Conservation (phyloP, 2,797 vertebrate species). For the Cuculus canorus region DNA sequence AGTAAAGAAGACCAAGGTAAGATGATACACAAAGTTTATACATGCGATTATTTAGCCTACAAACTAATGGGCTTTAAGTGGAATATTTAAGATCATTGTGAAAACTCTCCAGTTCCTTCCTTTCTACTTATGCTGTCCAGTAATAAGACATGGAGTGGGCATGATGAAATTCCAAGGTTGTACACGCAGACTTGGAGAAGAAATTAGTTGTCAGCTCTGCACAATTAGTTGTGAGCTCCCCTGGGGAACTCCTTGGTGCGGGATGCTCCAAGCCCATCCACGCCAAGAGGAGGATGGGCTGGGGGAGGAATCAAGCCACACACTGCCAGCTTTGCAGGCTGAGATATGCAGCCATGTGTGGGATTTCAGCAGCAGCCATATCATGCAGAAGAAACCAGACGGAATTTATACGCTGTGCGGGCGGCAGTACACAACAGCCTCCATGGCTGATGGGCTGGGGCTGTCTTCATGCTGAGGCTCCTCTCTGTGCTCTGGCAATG, state of each 20-base stretch:
- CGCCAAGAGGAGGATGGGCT: background rate
- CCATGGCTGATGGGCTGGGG: fast-evolving
- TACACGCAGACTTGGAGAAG: background rate
- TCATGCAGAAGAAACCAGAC: background rate
- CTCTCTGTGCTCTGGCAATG: fast-evolving
- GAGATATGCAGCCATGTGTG: background rate
- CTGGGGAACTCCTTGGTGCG: background rate
- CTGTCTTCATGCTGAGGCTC: background rate
- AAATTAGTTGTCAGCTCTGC: background rate
- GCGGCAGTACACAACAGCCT: background rate
- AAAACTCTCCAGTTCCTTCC: slow-evolving; percentile 12
- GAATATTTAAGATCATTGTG: background rate
- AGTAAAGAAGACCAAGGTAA: background rate
- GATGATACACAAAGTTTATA: background rate
- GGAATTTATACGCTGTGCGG: background rate
- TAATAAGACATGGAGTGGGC: background rate
- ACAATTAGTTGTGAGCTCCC: background rate
- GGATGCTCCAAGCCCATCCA: background rate
- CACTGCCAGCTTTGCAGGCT: background rate
- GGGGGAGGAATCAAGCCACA: background rate
- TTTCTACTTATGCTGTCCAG: background rate
- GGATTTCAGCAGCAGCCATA: background rate
- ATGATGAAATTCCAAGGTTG: background rate
- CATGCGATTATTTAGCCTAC: background rate
- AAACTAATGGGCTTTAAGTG: background rate